These are phyloP conservation scores for Gobio gobio DNA, from an alignment of 2,113 vertebrate genomes.

Conservation along the genomic window DNA sequence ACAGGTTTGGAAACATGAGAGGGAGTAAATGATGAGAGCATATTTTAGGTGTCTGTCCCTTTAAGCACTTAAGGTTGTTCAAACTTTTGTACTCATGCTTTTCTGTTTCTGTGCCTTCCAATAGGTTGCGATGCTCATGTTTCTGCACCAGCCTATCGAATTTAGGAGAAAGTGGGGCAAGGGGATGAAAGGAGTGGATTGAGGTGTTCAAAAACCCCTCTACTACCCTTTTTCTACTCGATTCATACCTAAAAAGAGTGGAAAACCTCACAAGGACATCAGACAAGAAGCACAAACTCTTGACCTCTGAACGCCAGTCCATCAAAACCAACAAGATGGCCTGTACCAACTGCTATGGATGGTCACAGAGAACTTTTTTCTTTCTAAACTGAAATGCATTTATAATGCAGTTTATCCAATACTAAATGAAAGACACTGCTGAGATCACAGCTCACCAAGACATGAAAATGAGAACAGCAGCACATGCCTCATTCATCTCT, in stretches of 20 bases:
- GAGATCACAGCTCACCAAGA: conserved; percentile 6
- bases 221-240: neutral
- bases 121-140: conserved; percentile 40
- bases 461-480: neutral
- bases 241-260: neutral
- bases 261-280: conserved; percentile 22
- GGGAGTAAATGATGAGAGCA: neutral
- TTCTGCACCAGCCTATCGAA: conserved; percentile 25
- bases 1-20: neutral
- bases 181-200: conserved; percentile 4
- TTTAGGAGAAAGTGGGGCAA: conserved; percentile 7
- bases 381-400: neutral
- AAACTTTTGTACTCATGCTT: neutral
- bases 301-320: conserved; percentile 9
- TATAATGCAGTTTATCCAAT: conserved; percentile 6
- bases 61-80: neutral
- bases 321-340: neutral
- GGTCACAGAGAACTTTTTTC: conserved; percentile 19
- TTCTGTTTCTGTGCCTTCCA: conserved; percentile 21
- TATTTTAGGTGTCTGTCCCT: conserved; percentile 15
- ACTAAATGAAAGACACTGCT: conserved; percentile 37
- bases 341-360: conserved; percentile 22
- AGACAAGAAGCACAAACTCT: conserved; percentile 4
- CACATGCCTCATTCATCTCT: neutral
- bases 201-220: conserved; percentile 2